phyloP scores from a whole-genome alignment of 2,888 invertebrate genomes.

The Sinhomidia bicolor region DNA sequence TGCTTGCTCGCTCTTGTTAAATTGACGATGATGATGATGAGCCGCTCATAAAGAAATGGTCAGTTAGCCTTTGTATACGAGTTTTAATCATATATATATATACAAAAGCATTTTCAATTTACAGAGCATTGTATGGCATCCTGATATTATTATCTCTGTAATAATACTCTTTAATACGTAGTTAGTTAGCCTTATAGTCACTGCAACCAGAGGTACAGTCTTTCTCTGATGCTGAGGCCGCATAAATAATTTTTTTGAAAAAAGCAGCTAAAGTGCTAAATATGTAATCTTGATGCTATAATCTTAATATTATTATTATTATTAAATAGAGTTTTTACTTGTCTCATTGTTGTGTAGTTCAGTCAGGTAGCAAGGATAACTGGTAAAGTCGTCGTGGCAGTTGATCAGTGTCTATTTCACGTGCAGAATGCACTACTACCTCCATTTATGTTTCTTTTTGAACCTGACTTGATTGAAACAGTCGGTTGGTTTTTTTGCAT shows the following conservation, averaged over 20 bases:
- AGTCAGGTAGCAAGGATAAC: neutral
- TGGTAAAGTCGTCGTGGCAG: neutral
- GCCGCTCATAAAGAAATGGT: neutral
- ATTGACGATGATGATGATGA: neutral
- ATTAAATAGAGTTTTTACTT: neutral
- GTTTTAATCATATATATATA: neutral
- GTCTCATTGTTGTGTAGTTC: neutral
- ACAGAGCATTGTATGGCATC: too few species aligned
- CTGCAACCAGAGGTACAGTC: too few species aligned
- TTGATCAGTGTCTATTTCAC: neutral
- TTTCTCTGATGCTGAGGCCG: neutral
- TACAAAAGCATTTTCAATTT: too few species aligned
- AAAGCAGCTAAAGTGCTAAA: neutral
- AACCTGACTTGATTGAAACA: slow-evolving; percentile 9
- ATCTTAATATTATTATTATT: neutral
- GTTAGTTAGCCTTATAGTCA: too few species aligned
- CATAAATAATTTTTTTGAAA: neutral
- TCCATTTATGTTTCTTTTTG: neutral
- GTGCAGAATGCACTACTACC: neutral
- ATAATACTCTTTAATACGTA: too few species aligned
- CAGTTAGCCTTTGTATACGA: neutral
- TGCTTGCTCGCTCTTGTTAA: neutral
- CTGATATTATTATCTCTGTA: too few species aligned
- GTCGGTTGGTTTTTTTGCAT: neutral
- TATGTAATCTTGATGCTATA: neutral